phyloP scores from a whole-genome alignment of 2,888 invertebrate species.

The Nemapogon koenigi region DNA sequence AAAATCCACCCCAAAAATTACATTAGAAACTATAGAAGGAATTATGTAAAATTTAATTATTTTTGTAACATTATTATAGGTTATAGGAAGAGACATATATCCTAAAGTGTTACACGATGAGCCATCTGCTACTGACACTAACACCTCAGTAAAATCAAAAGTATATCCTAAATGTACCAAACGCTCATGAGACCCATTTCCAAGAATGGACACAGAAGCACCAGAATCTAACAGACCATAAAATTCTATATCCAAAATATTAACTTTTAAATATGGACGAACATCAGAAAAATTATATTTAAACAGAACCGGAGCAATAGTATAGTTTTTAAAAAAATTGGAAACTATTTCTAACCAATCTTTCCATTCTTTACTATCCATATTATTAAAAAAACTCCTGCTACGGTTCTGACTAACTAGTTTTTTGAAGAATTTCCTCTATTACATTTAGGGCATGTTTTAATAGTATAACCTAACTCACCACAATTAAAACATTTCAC shows the following conservation, averaged over 20 bases:
- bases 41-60: not conserved
- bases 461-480: not conserved
- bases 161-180: not conserved
- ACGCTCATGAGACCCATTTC: not conserved
- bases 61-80: not conserved
- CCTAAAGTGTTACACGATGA: not conserved
- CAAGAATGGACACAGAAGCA: conserved; percentile 1
- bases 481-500: too few relatives aligned
- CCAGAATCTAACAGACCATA: conserved; percentile 2
- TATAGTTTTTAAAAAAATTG: not conserved
- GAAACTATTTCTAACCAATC: not conserved
- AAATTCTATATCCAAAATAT: not conserved
- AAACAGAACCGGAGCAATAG: not conserved
- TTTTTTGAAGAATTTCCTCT: not conserved
- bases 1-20: conserved; percentile 1
- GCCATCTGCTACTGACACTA: not conserved
- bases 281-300: not conserved
- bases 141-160: not conserved
- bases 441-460: not conserved
- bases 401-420: not conserved
- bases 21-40: not conserved
- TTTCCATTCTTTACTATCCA: not conserved
- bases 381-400: not conserved
- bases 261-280: not conserved
- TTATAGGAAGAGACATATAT: not conserved